phyloP scores from a whole-genome alignment of 2,888 invertebrate genomes.

The Eucriotettix oculatus region DNA sequence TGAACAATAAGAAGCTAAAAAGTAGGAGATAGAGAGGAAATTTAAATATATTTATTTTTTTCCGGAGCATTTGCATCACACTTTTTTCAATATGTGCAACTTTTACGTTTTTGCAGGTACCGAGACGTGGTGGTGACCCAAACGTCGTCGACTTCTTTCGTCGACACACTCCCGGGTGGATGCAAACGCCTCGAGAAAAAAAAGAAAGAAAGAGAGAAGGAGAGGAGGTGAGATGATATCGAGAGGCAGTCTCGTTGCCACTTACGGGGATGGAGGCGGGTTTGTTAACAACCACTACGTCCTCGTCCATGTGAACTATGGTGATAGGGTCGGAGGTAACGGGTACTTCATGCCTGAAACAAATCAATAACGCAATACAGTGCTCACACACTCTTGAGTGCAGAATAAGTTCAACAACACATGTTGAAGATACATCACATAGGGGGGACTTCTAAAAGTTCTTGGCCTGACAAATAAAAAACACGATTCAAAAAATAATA shows the following conservation, averaged over 20 bases:
- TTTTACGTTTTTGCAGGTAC: no score
- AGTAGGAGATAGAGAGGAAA: no score
- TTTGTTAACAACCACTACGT: constrained; percentile 99
- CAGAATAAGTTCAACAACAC: not conserved
- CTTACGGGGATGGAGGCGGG: constrained; percentile 99
- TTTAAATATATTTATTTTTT: no score
- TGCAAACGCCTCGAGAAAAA: not conserved
- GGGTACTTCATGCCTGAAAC: constrained; percentile 95
- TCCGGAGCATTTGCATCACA: no score
- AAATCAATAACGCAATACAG: constrained; percentile 8
- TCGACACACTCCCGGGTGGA: no score
- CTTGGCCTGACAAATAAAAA: no score
- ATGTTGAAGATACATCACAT: no score
- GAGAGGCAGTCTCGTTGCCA: constrained; percentile 68
- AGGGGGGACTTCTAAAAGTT: no score
- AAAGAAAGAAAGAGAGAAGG: constrained; percentile 4
- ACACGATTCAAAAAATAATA: no score
- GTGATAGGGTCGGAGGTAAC: constrained; percentile 92
- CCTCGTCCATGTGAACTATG: constrained; percentile 95
- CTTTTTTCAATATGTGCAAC: no score
- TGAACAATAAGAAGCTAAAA: not conserved
- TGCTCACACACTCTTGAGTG: not conserved
- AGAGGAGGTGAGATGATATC: not conserved
- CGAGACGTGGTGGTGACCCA: no score
- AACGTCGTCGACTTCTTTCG: no score